Evolutionary conservation across 2,888 invertebrate genomes (phyloP).

Genomic region (Nomada ferruginata): DNA sequence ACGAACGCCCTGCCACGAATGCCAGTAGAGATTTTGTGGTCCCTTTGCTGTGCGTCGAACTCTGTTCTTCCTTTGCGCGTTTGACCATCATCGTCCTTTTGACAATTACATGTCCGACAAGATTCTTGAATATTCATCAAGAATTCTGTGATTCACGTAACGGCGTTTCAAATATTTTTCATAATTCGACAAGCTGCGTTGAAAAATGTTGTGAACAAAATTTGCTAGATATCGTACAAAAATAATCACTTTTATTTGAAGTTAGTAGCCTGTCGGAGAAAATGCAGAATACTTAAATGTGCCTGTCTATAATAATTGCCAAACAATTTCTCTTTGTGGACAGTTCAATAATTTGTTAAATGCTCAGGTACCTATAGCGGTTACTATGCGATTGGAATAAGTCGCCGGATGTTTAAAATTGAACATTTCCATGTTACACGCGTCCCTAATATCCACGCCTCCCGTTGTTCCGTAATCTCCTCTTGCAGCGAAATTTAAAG

Average conservation of each 20-base stretch:
- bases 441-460: conserved; percentile 38
- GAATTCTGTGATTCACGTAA: conserved; percentile 24
- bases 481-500: conserved; percentile 66
- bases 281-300: too few relatives aligned
- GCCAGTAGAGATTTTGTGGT: conserved; percentile 81
- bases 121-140: conserved; percentile 50
- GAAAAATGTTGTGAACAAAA: not conserved
- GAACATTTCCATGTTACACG: conserved; percentile 39
- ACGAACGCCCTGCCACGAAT: conserved; percentile 72
- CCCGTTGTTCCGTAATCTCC: conserved; percentile 63
- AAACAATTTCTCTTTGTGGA: too few relatives aligned
- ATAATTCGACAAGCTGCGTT: not conserved
- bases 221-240: not conserved
- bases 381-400: not conserved
- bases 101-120: conserved; percentile 36
- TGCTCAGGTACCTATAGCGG: too few relatives aligned
- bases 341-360: too few relatives aligned
- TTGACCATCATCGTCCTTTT: conserved; percentile 41
- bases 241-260: not conserved
- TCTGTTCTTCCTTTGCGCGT: conserved; percentile 69
- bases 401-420: not conserved
- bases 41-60: conserved; percentile 78
- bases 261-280: too few relatives aligned
- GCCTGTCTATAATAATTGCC: too few relatives aligned
- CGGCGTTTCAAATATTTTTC: conserved; percentile 26